A percentile compares a stretch with the other conserved stretches of the same genome.
These are phyloP conservation scores for Aleiodes sp. DNA, from an alignment of 1,140 invertebrate species.

Conservation along the genomic window DNA sequence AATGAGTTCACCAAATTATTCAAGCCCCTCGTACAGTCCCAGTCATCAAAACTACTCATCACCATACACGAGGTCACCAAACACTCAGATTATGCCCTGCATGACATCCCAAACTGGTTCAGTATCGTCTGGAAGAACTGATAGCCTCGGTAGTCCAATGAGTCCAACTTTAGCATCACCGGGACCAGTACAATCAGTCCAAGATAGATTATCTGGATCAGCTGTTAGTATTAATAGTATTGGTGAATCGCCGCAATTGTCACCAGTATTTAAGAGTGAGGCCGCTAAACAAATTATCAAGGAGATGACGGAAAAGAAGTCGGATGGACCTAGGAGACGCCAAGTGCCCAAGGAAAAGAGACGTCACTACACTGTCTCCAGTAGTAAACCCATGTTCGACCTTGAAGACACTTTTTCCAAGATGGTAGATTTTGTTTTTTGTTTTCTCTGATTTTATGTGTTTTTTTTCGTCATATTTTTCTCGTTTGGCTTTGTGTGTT, in stretches of 20 bases:
- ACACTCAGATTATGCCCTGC: neutral
- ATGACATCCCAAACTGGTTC: slow-evolving; percentile 32
- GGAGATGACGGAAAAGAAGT: slow-evolving; percentile 74
- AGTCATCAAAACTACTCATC: slow-evolving; percentile 37
- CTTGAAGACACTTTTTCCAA: slow-evolving; percentile 57
- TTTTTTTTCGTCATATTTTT: neutral
- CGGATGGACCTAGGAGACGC: slow-evolving; percentile 63
- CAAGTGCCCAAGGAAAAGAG: slow-evolving; percentile 82
- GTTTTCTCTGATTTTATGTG: slow-evolving; percentile 11
- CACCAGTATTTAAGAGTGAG: slow-evolving; percentile 84
- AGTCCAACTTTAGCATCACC: slow-evolving; percentile 42
- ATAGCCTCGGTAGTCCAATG: slow-evolving; percentile 28
- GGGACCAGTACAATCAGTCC: slow-evolving; percentile 46
- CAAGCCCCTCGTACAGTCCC: slow-evolving; percentile 54
- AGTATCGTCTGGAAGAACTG: slow-evolving; percentile 15
- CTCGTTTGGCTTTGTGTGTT: neutral
- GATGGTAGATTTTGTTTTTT: slow-evolving; percentile 53
- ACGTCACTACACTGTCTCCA: slow-evolving; percentile 88
- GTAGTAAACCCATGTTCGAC: slow-evolving; percentile 68
- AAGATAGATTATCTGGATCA: slow-evolving; percentile 62
- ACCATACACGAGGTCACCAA: slow-evolving; percentile 28
- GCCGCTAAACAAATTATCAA: slow-evolving; percentile 85
- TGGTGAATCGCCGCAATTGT: slow-evolving; percentile 51
- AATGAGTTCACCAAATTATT: slow-evolving; percentile 53
- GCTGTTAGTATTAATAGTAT: slow-evolving; percentile 40